Conservation (phyloP, 2,113 vertebrate genomes). For the Pangasianodon gigas region DNA sequence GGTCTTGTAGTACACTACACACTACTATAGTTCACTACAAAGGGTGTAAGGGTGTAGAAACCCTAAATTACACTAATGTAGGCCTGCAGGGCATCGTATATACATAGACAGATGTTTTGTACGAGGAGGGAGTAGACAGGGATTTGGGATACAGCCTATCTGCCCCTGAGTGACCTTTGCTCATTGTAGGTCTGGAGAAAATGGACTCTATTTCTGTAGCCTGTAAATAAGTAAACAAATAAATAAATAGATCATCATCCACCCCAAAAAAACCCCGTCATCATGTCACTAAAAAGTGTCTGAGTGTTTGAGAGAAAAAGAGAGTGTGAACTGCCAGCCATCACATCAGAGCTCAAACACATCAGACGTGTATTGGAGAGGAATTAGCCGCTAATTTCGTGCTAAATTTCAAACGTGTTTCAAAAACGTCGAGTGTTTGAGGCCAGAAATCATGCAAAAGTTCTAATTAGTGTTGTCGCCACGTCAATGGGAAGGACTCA, state of each 20-base stretch:
- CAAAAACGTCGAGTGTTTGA: conserved; percentile 1
- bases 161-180: not conserved
- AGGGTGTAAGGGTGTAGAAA: not conserved
- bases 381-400: conserved; percentile 23
- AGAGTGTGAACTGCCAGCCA: conserved; percentile 16
- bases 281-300: not conserved
- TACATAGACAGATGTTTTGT: no score
- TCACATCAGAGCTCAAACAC: conserved; percentile 6
- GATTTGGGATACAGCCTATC: not conserved
- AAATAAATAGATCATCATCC: no score
- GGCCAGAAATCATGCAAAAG: not conserved
- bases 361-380: conserved; percentile 46
- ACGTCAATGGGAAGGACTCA: not conserved
- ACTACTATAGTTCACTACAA: not conserved
- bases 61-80: not conserved
- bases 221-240: not conserved
- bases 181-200: not conserved
- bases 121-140: not conserved
- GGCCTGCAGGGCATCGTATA: not conserved
- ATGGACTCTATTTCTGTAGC: not conserved
- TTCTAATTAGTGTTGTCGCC: not conserved
- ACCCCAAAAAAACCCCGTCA: not conserved
- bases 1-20: no score
- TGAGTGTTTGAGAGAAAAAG: not conserved
- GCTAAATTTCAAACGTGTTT: conserved; percentile 9